Percentiles rank a stretch among this genome's conserved stretches.
phyloP scores from a whole-genome alignment of 2,888 invertebrate genomes.

The Schizotus pectinicornis region DNA sequence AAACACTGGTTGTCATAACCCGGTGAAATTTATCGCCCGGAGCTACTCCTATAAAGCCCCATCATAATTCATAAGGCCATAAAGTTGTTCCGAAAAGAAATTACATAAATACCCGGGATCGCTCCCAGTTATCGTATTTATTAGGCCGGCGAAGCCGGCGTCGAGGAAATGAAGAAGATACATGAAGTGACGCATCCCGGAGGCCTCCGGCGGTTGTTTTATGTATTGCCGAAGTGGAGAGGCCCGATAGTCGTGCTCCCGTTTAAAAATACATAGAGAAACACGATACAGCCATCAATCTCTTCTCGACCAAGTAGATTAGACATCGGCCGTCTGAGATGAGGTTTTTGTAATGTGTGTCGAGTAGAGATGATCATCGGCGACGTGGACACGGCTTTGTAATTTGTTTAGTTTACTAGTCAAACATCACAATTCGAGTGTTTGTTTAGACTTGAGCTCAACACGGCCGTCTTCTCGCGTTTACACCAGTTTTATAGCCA shows the following conservation, averaged over 20 bases:
- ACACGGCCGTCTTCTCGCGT: slow-evolving; percentile 22
- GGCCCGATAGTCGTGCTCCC: slow-evolving; percentile 9
- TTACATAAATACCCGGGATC: slow-evolving; percentile 27
- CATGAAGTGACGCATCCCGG: slow-evolving; percentile 14
- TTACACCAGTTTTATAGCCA: slow-evolving; percentile 21
- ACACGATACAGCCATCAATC: slow-evolving; percentile 29
- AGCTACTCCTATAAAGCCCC: slow-evolving; percentile 25
- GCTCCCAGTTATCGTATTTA: slow-evolving; percentile 19
- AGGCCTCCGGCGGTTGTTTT: background rate
- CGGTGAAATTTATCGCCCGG: slow-evolving; percentile 23
- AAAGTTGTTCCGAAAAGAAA: slow-evolving; percentile 27
- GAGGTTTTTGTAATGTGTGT: slow-evolving; percentile 4
- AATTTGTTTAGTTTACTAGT: slow-evolving; percentile 26
- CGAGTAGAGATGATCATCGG: too few relatives aligned
- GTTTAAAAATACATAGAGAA: slow-evolving; percentile 26
- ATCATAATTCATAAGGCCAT: slow-evolving; percentile 30
- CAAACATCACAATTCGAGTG: slow-evolving; percentile 23
- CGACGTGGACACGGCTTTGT: slow-evolving; percentile 16
- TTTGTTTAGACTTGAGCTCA: slow-evolving; percentile 18
- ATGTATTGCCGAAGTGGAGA: background rate
- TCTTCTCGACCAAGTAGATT: background rate
- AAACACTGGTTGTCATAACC: slow-evolving; percentile 25
- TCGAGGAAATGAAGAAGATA: slow-evolving; percentile 18
- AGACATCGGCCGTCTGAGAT: background rate
- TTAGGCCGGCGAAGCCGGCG: slow-evolving; percentile 14